These are phyloP conservation scores for Silurus asotus DNA, from an alignment of 2,113 vertebrate genomes.

Conservation along the genomic window DNA sequence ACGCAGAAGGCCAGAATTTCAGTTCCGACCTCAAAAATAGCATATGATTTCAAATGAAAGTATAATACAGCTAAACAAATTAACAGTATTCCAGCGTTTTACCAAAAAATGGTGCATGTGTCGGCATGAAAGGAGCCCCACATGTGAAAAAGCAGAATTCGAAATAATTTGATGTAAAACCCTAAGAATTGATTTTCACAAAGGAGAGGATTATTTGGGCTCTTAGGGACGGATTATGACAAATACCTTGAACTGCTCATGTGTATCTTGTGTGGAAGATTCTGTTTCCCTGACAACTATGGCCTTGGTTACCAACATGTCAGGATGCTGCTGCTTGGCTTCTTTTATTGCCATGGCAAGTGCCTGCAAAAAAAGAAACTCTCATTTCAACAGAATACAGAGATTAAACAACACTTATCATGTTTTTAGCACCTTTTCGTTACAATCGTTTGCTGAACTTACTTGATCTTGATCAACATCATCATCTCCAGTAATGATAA, in stretches of 20 bases:
- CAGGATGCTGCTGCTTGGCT: conserved; percentile 96
- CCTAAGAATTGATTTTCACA: conserved; percentile 13
- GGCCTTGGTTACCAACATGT: conserved; percentile 99
- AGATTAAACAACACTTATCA: not conserved
- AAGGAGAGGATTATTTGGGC: conserved; percentile 27
- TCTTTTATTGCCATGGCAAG: conserved; percentile 98
- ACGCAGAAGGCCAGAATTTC: not conserved
- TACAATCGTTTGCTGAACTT: conserved; percentile 38
- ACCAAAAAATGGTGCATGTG: not conserved
- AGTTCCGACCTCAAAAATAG: not conserved
- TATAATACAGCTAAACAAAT: not conserved
- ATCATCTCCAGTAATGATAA: conserved; percentile 98
- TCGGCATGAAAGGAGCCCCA: not conserved
- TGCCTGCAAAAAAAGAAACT: conserved; percentile 73
- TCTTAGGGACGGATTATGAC: conserved; percentile 15
- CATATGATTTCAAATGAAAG: not conserved
- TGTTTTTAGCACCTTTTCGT: not conserved
- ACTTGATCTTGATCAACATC: conserved; percentile 99
- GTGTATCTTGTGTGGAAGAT: conserved; percentile 86
- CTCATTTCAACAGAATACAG: conserved; percentile 13
- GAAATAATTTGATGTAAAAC: conserved; percentile 18
- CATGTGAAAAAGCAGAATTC: not conserved
- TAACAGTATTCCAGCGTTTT: not conserved
- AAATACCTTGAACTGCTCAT: conserved; percentile 83
- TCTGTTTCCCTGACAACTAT: conserved; percentile 99